phyloP scores from a whole-genome alignment of 2,888 invertebrate species.

The Synanthedon andrenaeformis region DNA sequence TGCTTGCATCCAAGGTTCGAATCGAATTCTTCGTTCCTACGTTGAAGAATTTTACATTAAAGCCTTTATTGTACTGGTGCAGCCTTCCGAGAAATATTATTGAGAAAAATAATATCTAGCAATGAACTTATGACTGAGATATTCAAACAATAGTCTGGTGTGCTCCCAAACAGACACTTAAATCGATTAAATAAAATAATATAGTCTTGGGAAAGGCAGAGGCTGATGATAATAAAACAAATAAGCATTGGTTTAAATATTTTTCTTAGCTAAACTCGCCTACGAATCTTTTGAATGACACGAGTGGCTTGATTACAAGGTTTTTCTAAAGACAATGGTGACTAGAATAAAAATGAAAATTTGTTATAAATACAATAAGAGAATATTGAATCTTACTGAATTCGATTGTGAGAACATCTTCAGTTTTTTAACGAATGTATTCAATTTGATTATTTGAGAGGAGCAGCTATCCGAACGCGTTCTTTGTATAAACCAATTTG shows the following conservation, averaged over 20 bases:
- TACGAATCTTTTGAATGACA: too few species aligned
- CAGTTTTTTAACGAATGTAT: neutral
- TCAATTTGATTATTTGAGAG: neutral
- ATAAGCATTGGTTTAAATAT: too few species aligned
- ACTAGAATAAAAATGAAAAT: neutral
- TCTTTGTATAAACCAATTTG: conserved; percentile 6
- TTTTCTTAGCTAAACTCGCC: too few species aligned
- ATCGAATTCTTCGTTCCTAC: conserved; percentile 32
- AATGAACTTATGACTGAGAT: neutral
- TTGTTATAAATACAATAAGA: neutral
- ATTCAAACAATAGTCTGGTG: too few species aligned
- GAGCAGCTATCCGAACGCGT: neutral
- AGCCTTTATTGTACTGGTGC: neutral
- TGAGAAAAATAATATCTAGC: neutral
- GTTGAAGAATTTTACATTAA: neutral
- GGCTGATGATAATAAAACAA: too few species aligned
- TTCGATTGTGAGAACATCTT: neutral
- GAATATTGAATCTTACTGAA: neutral
- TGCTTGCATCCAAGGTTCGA: conserved; percentile 11
- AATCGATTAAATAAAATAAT: too few species aligned
- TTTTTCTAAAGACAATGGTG: too few species aligned
- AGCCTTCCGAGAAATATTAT: neutral
- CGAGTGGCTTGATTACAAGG: too few species aligned
- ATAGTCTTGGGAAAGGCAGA: too few species aligned
- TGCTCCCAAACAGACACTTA: too few species aligned